phyloP scores from a whole-genome alignment of 2,888 invertebrate species.

The Luperina testacea region DNA sequence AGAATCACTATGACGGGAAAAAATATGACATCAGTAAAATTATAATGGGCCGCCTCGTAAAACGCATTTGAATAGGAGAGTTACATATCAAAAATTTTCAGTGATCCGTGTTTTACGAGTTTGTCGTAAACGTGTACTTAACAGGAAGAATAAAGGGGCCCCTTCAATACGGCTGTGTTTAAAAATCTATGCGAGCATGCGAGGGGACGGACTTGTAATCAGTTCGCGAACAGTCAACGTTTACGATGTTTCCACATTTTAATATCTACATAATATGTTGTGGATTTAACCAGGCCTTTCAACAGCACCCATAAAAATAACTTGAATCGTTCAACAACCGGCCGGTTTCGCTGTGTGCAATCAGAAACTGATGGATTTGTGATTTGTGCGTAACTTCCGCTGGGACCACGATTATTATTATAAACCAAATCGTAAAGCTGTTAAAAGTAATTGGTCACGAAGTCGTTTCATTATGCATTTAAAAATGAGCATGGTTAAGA shows the following conservation, averaged over 20 bases:
- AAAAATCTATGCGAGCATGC: slow-evolving; percentile 76
- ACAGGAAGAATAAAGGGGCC: slow-evolving; percentile 84
- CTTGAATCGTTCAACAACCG: slow-evolving; percentile 58
- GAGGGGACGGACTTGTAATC: slow-evolving; percentile 77
- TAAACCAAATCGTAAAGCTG: slow-evolving; percentile 32
- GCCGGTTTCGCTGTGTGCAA: slow-evolving; percentile 46
- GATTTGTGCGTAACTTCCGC: slow-evolving; percentile 46
- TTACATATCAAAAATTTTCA: slow-evolving; percentile 90
- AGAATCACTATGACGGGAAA: slow-evolving; percentile 80
- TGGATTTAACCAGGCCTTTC: slow-evolving; percentile 62
- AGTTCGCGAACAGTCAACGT: slow-evolving; percentile 75
- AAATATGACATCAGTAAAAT: slow-evolving; percentile 89
- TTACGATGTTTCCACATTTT: slow-evolving; percentile 73
- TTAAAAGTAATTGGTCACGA: slow-evolving; percentile 20
- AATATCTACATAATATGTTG: slow-evolving; percentile 70
- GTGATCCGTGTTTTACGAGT: slow-evolving; percentile 90
- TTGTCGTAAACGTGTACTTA: slow-evolving; percentile 89
- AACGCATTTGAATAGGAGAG: slow-evolving; percentile 89
- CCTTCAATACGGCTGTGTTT: slow-evolving; percentile 81
- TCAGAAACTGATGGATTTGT: slow-evolving; percentile 51
- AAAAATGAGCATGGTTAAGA: slow-evolving; percentile 4
- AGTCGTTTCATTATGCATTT: slow-evolving; percentile 12
- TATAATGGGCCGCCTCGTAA: slow-evolving; percentile 88
- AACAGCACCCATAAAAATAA: slow-evolving; percentile 58
- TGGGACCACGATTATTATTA: slow-evolving; percentile 17